Percentiles rank a stretch among this genome's conserved stretches.
Evolutionary conservation across 2,113 vertebrate species (phyloP).

Genomic region (Sinosuthora webbiana): DNA sequence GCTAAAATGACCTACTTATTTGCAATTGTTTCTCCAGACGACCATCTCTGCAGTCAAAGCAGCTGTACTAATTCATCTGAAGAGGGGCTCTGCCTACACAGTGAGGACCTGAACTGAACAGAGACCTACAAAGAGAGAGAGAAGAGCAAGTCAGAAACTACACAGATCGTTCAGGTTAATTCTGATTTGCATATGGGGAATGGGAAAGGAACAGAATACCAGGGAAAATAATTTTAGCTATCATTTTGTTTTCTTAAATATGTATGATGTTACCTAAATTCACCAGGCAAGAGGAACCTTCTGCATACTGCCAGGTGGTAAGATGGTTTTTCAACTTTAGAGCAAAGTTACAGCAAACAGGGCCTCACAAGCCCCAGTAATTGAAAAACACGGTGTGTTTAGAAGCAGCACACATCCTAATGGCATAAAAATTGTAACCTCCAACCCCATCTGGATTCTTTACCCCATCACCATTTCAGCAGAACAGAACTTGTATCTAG

Average conservation of each 20-base stretch:
- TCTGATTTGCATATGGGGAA: neutral
- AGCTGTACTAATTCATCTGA: neutral
- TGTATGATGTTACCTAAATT: neutral
- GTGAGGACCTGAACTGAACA: neutral
- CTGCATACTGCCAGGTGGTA: neutral
- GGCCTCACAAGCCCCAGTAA: neutral
- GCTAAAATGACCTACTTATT: neutral
- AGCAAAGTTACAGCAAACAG: neutral
- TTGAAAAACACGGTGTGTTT: neutral
- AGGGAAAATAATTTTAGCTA: neutral
- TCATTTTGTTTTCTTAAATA: neutral
- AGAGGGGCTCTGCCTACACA: neutral
- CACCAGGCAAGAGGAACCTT: neutral
- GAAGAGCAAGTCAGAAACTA: neutral
- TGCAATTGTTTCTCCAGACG: neutral
- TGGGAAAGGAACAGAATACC: neutral
- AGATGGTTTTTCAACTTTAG: neutral
- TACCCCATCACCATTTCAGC: neutral
- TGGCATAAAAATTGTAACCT: neutral
- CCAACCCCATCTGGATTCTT: neutral
- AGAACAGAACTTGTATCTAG: neutral
- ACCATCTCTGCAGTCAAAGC: neutral
- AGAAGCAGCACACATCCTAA: neutral
- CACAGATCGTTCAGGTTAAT: slow-evolving; percentile 11
- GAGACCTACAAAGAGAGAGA: neutral